Evolutionary conservation across 2,797 vertebrate genomes (phyloP).

Genomic region (Myotis vivesi): DNA sequence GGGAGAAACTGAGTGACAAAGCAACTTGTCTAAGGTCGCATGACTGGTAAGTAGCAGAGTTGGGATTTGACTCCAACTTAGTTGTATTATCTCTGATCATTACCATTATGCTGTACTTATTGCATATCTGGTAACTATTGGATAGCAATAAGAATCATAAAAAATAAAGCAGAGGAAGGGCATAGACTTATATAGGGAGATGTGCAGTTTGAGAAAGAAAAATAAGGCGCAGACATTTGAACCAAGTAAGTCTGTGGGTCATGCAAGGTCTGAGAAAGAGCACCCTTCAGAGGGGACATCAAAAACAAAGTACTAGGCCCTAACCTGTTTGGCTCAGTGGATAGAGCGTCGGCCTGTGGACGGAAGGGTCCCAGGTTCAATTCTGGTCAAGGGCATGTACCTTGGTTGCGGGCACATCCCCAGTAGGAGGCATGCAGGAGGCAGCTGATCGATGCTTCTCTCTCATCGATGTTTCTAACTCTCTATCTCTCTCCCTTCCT

Average conservation of each 20-base stretch:
- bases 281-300: neutral
- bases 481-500: no score
- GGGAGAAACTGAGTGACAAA: neutral
- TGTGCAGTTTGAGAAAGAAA: neutral
- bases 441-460: no score
- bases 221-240: neutral
- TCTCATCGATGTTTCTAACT: no score
- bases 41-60: neutral
- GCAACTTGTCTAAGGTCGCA: neutral
- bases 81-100: neutral
- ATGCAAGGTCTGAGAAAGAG: neutral
- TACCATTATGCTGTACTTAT: neutral
- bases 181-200: neutral
- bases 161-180: neutral
- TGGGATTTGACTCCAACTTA: neutral
- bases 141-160: neutral
- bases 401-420: no score
- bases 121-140: neutral
- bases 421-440: no score
- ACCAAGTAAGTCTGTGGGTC: no score
- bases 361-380: no score
- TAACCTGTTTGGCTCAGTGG: no score
- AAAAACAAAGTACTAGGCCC: neutral
- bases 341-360: no score
- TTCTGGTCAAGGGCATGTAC: no score